A percentile compares a stretch with the other conserved stretches of the same genome.
phyloP scores from a whole-genome alignment of 2,888 invertebrate species.

The Tiliacea aurago region DNA sequence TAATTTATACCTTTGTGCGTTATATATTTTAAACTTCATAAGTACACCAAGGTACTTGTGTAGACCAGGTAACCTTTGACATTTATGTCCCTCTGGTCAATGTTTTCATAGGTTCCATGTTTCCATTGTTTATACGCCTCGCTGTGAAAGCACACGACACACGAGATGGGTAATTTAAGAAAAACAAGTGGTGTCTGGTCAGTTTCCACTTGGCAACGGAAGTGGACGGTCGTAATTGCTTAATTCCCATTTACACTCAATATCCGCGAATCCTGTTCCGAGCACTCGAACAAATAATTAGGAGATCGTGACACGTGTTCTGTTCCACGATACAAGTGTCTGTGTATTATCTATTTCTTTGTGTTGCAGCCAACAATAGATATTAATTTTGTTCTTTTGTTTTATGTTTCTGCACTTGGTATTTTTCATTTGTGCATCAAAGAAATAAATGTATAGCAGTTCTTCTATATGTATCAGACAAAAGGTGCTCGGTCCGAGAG shows the following conservation, averaged over 20 bases:
- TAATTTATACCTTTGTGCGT: conserved; percentile 24
- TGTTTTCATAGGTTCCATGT: conserved; percentile 37
- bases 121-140: conserved; percentile 35
- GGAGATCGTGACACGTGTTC: conserved; percentile 41
- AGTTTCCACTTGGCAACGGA: conserved; percentile 42
- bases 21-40: conserved; percentile 16
- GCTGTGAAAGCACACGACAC: conserved; percentile 21
- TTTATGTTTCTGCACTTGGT: conserved; percentile 25
- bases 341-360: conserved; percentile 38
- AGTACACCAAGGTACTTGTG: background rate
- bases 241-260: conserved; percentile 59
- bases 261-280: conserved; percentile 36
- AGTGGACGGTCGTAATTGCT: conserved; percentile 53
- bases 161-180: conserved; percentile 57
- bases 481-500: conserved; percentile 4
- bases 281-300: conserved; percentile 49
- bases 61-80: conserved; percentile 7
- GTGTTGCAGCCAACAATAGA: conserved; percentile 31
- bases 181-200: conserved; percentile 50
- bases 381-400: conserved; percentile 41
- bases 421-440: conserved; percentile 45
- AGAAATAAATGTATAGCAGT: conserved; percentile 15
- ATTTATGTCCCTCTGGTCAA: conserved; percentile 28
- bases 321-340: conserved; percentile 16
- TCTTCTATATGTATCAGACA: conserved; percentile 12